Evolutionary conservation across 2,888 invertebrate genomes (phyloP).

Genomic region (Phyllotreta cruciferae): DNA sequence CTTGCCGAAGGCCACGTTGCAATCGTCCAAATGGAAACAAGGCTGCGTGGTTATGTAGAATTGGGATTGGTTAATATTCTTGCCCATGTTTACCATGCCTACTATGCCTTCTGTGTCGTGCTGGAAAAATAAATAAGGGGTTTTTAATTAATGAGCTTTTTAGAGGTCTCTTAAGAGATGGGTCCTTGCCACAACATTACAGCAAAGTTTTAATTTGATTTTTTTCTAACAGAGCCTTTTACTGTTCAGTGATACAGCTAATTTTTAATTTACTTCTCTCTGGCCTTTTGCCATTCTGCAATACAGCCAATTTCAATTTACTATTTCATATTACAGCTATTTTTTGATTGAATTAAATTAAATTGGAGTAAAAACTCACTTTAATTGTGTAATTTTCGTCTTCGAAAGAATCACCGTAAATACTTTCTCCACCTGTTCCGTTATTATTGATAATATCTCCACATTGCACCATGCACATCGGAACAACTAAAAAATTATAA

Average conservation of each 20-base stretch:
- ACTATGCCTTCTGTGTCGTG: slow-evolving; percentile 72
- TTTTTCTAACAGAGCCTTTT: slow-evolving; percentile 16
- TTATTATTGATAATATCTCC: slow-evolving; percentile 80
- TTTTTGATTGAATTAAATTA: not conserved
- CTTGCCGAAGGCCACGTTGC: slow-evolving; percentile 82
- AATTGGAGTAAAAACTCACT: slow-evolving; percentile 36
- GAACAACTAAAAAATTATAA: slow-evolving; percentile 69
- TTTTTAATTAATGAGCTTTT: too few species aligned
- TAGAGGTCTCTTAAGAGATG: not conserved
- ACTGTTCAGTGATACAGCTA: not conserved
- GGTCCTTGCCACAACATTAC: not conserved
- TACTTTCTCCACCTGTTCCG: slow-evolving; percentile 92
- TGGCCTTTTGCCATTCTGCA: too few species aligned
- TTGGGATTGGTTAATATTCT: slow-evolving; percentile 91
- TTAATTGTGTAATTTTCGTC: slow-evolving; percentile 74
- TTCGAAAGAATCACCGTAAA: slow-evolving; percentile 84
- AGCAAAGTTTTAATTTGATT: not conserved
- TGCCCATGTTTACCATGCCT: slow-evolving; percentile 83
- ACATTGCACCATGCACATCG: slow-evolving; percentile 89
- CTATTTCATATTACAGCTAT: slow-evolving; percentile 8
- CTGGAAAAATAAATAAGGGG: slow-evolving; percentile 43
- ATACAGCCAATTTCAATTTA: not conserved
- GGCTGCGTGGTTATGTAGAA: slow-evolving; percentile 87
- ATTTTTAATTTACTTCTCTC: not conserved
- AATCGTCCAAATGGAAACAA: slow-evolving; percentile 79